phyloP scores from a whole-genome alignment of 1,140 invertebrate genomes.

The Teleopsis dalmanni region DNA sequence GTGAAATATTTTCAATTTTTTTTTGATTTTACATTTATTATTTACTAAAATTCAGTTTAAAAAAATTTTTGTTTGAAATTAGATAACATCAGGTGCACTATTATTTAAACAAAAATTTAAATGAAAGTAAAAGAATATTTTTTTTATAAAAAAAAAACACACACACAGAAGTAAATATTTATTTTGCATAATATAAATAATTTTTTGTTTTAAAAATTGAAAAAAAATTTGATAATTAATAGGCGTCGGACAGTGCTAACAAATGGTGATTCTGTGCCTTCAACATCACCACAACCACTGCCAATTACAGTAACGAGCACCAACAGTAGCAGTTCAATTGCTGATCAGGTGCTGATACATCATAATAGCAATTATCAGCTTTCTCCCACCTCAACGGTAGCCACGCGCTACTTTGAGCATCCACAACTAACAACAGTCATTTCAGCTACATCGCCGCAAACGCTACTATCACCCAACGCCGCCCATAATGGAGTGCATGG shows the following conservation, averaged over 20 bases:
- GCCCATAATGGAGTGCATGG: constrained; percentile 10
- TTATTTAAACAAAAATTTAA: no score
- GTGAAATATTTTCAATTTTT: no score
- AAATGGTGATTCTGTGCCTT: constrained; percentile 9
- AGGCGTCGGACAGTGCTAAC: constrained; percentile 15
- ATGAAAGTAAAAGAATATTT: no score
- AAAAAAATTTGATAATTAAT: no score
- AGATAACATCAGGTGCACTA: no score
- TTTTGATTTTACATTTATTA: no score
- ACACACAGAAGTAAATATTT: no score
- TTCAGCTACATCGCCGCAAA: constrained; percentile 9
- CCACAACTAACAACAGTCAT: constrained; percentile 13
- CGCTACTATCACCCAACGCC: constrained; percentile 11
- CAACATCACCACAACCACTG: constrained; percentile 10
- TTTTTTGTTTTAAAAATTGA: no score
- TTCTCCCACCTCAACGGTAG: constrained; percentile 3
- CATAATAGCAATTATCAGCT: constrained; percentile 14
- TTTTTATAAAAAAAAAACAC: no score
- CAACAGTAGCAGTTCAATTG: background rate
- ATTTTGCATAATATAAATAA: no score
- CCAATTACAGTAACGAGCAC: background rate
- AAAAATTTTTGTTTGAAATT: no score
- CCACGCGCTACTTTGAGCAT: constrained; percentile 13
- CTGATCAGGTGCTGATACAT: constrained; percentile 12
- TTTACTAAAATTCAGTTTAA: no score